phyloP scores from a whole-genome alignment of 2,888 invertebrate genomes.

The Eristalinus sepulchralis region DNA sequence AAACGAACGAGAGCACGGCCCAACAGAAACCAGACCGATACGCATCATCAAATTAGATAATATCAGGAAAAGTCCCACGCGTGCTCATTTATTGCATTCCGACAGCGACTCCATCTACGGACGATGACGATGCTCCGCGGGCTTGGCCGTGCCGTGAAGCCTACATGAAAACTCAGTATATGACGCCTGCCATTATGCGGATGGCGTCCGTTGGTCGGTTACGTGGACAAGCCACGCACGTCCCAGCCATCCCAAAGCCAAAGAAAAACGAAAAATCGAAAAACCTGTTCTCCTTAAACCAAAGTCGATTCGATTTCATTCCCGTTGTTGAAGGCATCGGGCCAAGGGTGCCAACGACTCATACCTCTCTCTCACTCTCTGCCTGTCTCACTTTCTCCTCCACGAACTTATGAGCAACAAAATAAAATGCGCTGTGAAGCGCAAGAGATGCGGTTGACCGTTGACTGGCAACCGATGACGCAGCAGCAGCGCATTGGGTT shows the following conservation, averaged over 20 bases:
- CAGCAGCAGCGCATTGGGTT: constrained; percentile 45
- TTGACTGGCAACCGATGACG: constrained; percentile 9
- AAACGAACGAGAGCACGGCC: constrained; percentile 22
- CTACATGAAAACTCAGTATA: constrained; percentile 6
- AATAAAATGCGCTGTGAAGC: constrained; percentile 8
- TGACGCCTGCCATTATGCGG: constrained; percentile 54
- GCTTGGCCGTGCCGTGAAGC: neutral
- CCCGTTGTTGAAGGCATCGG: neutral
- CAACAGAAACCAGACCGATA: constrained; percentile 58
- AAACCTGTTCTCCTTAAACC: constrained; percentile 52
- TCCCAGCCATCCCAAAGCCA: constrained; percentile 35
- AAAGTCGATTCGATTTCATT: constrained; percentile 33
- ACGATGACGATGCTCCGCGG: neutral
- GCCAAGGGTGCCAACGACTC: neutral
- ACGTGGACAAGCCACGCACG: constrained; percentile 38
- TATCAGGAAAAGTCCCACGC: constrained; percentile 67
- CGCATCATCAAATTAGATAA: constrained; percentile 71
- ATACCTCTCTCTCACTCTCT: neutral
- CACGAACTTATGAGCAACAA: constrained; percentile 23
- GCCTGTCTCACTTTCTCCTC: neutral
- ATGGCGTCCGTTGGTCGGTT: constrained; percentile 28
- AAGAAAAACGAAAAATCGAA: constrained; percentile 30
- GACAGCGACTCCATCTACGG: neutral
- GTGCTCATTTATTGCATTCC: constrained; percentile 55
- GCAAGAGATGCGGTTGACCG: constrained; percentile 62